These are phyloP conservation scores for Anastatus disparis DNA, from an alignment of 1,140 invertebrate species.

Conservation along the genomic window DNA sequence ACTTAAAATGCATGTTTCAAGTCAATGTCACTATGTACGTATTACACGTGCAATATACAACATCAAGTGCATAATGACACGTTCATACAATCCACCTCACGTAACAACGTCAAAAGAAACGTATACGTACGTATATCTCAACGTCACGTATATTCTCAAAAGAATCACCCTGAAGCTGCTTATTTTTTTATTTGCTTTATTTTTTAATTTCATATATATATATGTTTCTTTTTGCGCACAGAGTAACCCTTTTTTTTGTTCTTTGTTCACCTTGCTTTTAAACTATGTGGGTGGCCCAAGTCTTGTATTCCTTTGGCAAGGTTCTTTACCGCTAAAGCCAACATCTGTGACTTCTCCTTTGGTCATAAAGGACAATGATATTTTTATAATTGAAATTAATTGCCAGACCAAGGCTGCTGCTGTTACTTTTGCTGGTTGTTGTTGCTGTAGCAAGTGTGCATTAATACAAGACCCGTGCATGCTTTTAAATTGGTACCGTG, in stretches of 20 bases:
- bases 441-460: no score
- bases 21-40: background rate
- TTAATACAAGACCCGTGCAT: no score
- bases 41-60: background rate
- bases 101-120: slow-evolving; percentile 7
- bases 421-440: no score
- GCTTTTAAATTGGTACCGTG: slow-evolving; percentile 10
- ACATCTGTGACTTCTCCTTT: slow-evolving; percentile 44
- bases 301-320: background rate
- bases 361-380: slow-evolving; percentile 65
- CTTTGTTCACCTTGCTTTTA: slow-evolving; percentile 54
- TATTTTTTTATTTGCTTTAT: no score
- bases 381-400: slow-evolving; percentile 69
- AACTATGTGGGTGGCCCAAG: background rate
- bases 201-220: no score
- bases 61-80: background rate
- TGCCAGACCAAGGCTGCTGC: no score
- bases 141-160: slow-evolving; percentile 48
- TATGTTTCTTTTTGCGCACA: no score
- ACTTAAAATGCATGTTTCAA: no score
- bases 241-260: slow-evolving; percentile 63
- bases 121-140: slow-evolving; percentile 42
- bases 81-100: background rate
- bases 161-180: no score
- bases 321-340: background rate